Conservation (phyloP, 2,113 vertebrate genomes). For the Lichenostomus cassidix region DNA sequence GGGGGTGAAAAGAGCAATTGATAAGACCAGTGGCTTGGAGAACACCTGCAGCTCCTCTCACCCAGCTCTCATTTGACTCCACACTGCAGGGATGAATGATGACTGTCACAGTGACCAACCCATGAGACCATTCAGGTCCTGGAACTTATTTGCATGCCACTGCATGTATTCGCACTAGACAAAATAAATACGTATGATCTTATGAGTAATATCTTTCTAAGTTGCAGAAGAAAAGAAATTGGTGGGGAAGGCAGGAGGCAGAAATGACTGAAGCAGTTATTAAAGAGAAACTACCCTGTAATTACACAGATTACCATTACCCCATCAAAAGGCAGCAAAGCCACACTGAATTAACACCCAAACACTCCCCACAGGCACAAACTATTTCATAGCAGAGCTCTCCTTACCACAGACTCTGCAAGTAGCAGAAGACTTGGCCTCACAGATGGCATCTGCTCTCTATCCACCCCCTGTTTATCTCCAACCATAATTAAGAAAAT, state of each 20-base stretch:
- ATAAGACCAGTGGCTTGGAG: background rate
- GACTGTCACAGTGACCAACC: background rate
- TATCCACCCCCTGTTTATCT: background rate
- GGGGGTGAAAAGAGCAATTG: background rate
- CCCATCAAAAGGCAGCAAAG: background rate
- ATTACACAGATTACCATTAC: constrained; percentile 11
- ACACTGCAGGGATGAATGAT: background rate
- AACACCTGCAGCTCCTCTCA: background rate
- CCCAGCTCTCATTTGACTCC: background rate
- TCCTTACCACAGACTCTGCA: background rate
- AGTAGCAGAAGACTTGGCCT: background rate
- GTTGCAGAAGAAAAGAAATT: background rate
- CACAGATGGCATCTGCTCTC: background rate
- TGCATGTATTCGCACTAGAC: background rate
- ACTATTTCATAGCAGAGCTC: background rate
- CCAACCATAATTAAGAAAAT: constrained; percentile 25
- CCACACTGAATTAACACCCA: background rate
- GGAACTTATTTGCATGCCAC: background rate
- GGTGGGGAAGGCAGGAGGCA: background rate
- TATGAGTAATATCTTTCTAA: background rate
- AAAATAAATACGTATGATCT: background rate
- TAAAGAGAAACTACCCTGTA: constrained; percentile 17
- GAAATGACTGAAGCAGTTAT: constrained; percentile 2
- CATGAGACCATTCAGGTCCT: background rate
- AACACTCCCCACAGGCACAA: background rate